Evolutionary conservation across 2,113 vertebrate genomes (phyloP).

Genomic region (Lethenteron camtschaticum): DNA sequence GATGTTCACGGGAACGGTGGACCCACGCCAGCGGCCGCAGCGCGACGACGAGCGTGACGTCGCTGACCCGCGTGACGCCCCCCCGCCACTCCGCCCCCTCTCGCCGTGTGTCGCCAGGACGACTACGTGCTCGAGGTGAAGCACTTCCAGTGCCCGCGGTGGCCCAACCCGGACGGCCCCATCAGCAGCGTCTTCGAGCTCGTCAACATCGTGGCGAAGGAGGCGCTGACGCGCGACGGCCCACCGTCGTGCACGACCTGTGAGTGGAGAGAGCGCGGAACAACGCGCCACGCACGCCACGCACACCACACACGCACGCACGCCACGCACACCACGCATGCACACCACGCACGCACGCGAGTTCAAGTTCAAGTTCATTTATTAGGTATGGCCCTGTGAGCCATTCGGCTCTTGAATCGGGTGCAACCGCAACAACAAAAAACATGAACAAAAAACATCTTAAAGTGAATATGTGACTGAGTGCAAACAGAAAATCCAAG

Average conservation of each 20-base stretch:
- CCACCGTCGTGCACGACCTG: conserved; percentile 62
- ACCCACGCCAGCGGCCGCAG: background rate
- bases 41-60: background rate
- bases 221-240: conserved; percentile 35
- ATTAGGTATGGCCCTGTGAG: no score
- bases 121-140: conserved; percentile 75
- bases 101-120: conserved; percentile 27
- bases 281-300: background rate
- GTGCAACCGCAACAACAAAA: no score
- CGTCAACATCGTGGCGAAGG: conserved; percentile 46
- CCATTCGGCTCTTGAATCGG: no score
- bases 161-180: conserved; percentile 81
- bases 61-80: background rate
- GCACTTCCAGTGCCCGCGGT: conserved; percentile 54
- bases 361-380: no score
- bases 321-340: background rate
- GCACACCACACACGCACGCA: background rate
- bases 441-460: no score
- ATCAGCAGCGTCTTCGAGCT: conserved; percentile 80
- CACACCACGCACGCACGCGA: background rate
- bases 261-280: conserved; percentile 22
- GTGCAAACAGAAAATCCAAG: no score
- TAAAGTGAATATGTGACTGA: no score
- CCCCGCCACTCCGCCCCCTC: background rate
- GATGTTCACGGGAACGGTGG: background rate